These are phyloP conservation scores for Cyrtorhinus lividipennis DNA, from an alignment of 1,140 invertebrate species.

Conservation along the genomic window DNA sequence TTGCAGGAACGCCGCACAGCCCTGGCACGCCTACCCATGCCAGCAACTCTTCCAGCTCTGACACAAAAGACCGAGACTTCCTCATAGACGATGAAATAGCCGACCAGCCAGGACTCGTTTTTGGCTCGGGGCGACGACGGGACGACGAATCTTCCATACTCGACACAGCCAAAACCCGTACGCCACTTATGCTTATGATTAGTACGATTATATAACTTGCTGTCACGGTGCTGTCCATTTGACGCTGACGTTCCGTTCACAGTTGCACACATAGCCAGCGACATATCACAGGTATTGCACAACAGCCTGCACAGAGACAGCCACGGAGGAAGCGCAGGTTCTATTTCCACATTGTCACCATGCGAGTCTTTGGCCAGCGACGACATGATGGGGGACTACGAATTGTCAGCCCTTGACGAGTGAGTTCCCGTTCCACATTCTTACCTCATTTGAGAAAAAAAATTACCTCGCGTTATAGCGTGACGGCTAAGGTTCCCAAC, in stretches of 20 bases:
- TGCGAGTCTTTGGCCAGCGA: conserved; percentile 65
- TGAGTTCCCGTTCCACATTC: no score
- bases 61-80: conserved; percentile 51
- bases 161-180: conserved; percentile 16
- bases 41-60: conserved; percentile 55
- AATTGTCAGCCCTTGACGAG: conserved; percentile 28
- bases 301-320: conserved; percentile 3
- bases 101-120: conserved; percentile 70
- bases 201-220: background rate
- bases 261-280: conserved; percentile 16
- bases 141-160: conserved; percentile 10
- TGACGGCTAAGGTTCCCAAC: background rate
- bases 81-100: conserved; percentile 81
- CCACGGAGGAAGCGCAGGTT: conserved; percentile 26
- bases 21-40: conserved; percentile 62
- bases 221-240: background rate
- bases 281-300: conserved; percentile 16
- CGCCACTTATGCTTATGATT: background rate
- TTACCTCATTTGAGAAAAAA: no score
- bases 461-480: background rate
- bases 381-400: conserved; percentile 70
- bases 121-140: conserved; percentile 29
- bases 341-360: conserved; percentile 58
- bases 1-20: conserved; percentile 33
- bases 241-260: background rate